A percentile compares a stretch with the other conserved stretches of the same genome.
These are phyloP conservation scores for Tetanocera ferruginea DNA, from an alignment of 2,888 invertebrate species.

Conservation along the genomic window DNA sequence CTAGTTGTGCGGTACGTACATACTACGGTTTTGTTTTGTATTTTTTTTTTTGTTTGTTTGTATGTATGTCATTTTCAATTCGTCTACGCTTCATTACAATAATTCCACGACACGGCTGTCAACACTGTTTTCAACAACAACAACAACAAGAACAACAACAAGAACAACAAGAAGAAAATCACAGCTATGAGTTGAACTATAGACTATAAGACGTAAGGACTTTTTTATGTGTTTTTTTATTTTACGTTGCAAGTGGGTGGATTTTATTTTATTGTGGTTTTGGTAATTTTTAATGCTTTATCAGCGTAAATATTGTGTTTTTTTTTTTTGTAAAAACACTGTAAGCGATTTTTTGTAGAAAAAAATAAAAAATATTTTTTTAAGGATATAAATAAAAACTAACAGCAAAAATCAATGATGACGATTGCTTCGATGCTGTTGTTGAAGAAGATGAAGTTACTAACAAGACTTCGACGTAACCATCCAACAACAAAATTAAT, in stretches of 20 bases:
- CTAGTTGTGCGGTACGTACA: background rate
- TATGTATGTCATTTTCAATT: constrained; percentile 57
- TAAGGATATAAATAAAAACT: background rate
- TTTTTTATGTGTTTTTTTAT: constrained; percentile 36
- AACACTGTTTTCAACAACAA: constrained; percentile 35
- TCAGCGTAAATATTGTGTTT: constrained; percentile 46
- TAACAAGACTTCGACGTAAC: background rate
- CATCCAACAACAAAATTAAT: constrained; percentile 29
- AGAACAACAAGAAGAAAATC: background rate
- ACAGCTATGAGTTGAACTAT: background rate
- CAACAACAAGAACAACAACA: background rate
- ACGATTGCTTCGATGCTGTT: background rate
- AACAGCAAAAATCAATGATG: background rate
- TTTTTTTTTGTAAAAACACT: background rate
- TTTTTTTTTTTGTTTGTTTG: background rate
- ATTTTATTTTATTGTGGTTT: constrained; percentile 43
- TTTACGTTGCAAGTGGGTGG: background rate
- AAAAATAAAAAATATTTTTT: background rate
- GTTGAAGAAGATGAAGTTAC: too few relatives aligned
- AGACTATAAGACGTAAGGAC: constrained; percentile 34
- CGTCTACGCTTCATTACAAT: constrained; percentile 67
- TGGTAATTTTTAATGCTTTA: constrained; percentile 63
- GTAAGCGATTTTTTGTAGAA: background rate
- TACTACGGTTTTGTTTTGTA: too few relatives aligned
- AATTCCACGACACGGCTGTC: constrained; percentile 55